Evolutionary conservation across 2,888 invertebrate genomes (phyloP).

Genomic region (Tipula unca): DNA sequence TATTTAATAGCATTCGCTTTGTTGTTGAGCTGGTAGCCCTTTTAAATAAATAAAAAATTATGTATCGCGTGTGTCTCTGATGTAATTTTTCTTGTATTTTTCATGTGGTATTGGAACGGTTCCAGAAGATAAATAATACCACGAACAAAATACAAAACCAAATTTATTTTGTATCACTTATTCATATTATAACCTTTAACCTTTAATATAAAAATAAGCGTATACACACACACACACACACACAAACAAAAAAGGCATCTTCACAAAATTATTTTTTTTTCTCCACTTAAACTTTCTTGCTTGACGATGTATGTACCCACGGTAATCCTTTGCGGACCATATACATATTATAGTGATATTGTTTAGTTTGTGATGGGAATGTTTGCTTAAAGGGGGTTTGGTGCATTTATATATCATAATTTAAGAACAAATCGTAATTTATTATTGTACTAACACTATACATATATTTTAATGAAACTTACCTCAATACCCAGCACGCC

Average conservation of each 20-base stretch:
- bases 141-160: background rate
- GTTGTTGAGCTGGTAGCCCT: background rate
- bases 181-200: background rate
- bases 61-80: background rate
- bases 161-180: background rate
- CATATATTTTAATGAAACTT: slow-evolving; percentile 24
- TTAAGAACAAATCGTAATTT: background rate
- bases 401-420: background rate
- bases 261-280: background rate
- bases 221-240: background rate
- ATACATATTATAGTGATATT: background rate
- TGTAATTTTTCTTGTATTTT: background rate
- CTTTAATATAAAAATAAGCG: background rate
- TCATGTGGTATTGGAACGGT: background rate
- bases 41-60: background rate
- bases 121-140: background rate
- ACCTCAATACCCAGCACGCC: slow-evolving; percentile 29
- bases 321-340: background rate
- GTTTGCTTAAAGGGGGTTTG: background rate
- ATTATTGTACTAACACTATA: background rate
- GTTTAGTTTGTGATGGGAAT: background rate
- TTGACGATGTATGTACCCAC: too few relatives aligned
- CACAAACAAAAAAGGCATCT: background rate
- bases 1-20: background rate
- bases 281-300: background rate